Evolutionary conservation across 2,797 vertebrate species (phyloP).

Genomic region (Hippocampus kuda): DNA sequence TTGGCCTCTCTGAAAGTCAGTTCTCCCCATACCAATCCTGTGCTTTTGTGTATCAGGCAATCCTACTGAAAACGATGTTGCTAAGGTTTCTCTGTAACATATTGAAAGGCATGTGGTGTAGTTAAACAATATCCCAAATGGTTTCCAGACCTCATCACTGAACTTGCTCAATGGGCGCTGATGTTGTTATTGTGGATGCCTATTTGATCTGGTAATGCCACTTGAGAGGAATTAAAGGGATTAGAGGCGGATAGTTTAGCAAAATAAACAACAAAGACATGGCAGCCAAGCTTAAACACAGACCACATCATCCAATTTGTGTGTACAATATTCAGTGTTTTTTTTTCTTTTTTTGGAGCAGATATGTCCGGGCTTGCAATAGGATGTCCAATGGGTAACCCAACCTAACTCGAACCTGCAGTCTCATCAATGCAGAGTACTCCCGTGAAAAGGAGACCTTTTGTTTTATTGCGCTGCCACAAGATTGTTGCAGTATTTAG

Average conservation of each 20-base stretch:
- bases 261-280: constrained; percentile 1
- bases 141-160: constrained; percentile 46
- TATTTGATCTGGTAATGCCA: constrained; percentile 7
- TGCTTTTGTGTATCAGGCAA: constrained; percentile 27
- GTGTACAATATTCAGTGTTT: not conserved
- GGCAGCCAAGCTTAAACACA: not conserved
- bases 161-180: constrained; percentile 45
- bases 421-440: not conserved
- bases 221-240: constrained; percentile 8
- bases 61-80: not conserved
- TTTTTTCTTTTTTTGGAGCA: not conserved
- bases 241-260: constrained; percentile 6
- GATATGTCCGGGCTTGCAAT: not conserved
- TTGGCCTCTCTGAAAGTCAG: constrained; percentile 18
- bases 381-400: not conserved
- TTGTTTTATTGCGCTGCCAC: not conserved
- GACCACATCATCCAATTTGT: not conserved
- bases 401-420: not conserved
- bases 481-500: not conserved
- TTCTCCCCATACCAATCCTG: not conserved
- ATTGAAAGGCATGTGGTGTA: constrained; percentile 36
- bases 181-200: constrained; percentile 6
- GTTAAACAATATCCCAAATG: constrained; percentile 40
- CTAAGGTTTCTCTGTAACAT: constrained; percentile 14
- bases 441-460: not conserved